Conservation (phyloP, 2,888 invertebrate species). For the Drosophila macrospina region DNA sequence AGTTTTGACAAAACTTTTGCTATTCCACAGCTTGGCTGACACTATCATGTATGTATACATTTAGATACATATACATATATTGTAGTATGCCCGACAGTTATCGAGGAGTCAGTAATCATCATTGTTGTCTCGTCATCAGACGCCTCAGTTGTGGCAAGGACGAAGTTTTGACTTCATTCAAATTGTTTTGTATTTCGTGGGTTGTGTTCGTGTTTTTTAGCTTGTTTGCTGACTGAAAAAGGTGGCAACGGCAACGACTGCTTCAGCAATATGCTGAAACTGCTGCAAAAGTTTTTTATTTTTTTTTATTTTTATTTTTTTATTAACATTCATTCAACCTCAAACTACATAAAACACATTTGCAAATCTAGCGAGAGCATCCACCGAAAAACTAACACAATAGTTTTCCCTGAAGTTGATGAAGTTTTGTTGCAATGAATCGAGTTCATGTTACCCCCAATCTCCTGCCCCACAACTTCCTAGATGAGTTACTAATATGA, state of each 20-base stretch:
- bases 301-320: too few relatives aligned
- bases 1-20: conserved; percentile 64
- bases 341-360: conserved; percentile 4
- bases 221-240: conserved; percentile 37
- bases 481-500: conserved; percentile 76
- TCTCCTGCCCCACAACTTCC: conserved; percentile 45
- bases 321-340: conserved; percentile 46
- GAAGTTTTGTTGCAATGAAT: conserved; percentile 46
- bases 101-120: conserved; percentile 59
- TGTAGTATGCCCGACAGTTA: conserved; percentile 27
- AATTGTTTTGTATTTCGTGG: conserved; percentile 73
- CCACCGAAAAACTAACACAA: conserved; percentile 26
- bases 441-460: conserved; percentile 50
- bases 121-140: conserved; percentile 55
- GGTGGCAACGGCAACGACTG: conserved; percentile 32
- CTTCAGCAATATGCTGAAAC: conserved; percentile 53
- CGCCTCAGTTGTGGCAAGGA: conserved; percentile 50
- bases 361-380: not conserved
- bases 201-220: conserved; percentile 32
- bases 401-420: conserved; percentile 37
- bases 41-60: conserved; percentile 48
- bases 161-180: conserved; percentile 68
- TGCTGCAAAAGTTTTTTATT: conserved; percentile 43
- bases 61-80: not conserved
- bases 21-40: conserved; percentile 24